Evolutionary conservation across 2,888 invertebrate species (phyloP).

Genomic region (Muscina levida): DNA sequence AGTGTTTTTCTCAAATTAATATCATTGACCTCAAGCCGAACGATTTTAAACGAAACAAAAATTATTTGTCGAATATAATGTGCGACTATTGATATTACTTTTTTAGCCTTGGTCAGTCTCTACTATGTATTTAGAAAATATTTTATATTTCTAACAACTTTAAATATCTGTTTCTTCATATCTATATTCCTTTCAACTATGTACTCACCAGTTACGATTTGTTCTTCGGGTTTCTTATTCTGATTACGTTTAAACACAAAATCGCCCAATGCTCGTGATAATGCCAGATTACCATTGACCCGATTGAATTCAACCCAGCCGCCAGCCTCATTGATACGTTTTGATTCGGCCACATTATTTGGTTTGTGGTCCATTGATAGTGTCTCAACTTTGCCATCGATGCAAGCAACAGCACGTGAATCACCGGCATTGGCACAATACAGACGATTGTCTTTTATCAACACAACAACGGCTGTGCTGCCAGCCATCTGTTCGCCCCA

Average conservation of each 20-base stretch:
- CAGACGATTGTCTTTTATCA: conserved; percentile 90
- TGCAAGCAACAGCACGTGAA: conserved; percentile 95
- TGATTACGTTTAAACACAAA: conserved; percentile 97
- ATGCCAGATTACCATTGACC: conserved; percentile 98
- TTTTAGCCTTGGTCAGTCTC: no score
- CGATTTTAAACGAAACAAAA: no score
- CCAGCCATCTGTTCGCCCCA: conserved; percentile 96
- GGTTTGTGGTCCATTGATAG: conserved; percentile 98
- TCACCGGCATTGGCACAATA: conserved; percentile 99
- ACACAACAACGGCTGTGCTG: conserved; percentile 93
- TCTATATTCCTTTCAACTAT: no score
- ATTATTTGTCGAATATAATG: no score
- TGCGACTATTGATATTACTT: no score
- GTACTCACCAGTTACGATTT: conserved; percentile 94
- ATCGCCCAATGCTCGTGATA: conserved; percentile 97
- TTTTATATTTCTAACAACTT: no score
- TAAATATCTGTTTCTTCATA: no score
- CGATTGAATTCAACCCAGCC: conserved; percentile 98
- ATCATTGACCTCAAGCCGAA: no score
- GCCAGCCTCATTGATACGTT: conserved; percentile 95
- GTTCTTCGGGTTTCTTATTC: conserved; percentile 92
- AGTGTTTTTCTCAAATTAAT: no score
- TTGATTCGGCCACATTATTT: conserved; percentile 90
- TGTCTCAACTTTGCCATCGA: conserved; percentile 86
- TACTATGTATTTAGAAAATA: no score